Conservation (phyloP, 2,113 vertebrate genomes). For the Erpornis zantholeuca region DNA sequence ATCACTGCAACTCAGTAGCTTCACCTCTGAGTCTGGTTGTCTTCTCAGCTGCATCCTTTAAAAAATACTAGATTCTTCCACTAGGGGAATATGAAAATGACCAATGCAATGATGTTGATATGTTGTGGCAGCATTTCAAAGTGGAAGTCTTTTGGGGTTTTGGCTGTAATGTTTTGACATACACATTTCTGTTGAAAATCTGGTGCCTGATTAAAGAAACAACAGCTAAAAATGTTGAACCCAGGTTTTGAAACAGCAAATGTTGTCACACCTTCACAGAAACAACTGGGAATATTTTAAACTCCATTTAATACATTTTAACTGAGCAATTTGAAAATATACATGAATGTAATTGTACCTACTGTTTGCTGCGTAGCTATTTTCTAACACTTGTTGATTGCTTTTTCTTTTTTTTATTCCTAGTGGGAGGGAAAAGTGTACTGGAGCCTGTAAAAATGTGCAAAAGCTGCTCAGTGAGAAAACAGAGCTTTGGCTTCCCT, state of each 20-base stretch:
- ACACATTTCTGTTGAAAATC: not conserved
- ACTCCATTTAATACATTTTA: not conserved
- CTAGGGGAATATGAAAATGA: not conserved
- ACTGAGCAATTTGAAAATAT: not conserved
- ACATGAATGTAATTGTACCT: not conserved
- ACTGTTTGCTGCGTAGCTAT: not conserved
- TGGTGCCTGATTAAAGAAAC: not conserved
- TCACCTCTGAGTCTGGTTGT: not conserved
- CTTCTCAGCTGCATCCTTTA: not conserved
- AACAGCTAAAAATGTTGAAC: not conserved
- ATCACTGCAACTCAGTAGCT: not conserved
- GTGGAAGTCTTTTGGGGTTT: not conserved
- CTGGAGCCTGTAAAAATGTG: not conserved
- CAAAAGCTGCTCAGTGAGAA: not conserved
- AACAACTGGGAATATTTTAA: not conserved
- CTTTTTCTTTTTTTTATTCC: not conserved
- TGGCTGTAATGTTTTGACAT: not conserved
- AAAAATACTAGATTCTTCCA: not conserved
- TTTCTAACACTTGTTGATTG: not conserved
- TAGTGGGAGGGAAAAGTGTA: not conserved
- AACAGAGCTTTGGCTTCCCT: not conserved
- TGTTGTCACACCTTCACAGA: not conserved
- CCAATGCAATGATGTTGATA: not conserved
- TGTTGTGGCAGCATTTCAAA: not conserved
- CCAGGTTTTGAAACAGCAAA: not conserved